Base-by-base conservation (phyloP, 1,140 invertebrate species). In the Maniola jurtina region DNA sequence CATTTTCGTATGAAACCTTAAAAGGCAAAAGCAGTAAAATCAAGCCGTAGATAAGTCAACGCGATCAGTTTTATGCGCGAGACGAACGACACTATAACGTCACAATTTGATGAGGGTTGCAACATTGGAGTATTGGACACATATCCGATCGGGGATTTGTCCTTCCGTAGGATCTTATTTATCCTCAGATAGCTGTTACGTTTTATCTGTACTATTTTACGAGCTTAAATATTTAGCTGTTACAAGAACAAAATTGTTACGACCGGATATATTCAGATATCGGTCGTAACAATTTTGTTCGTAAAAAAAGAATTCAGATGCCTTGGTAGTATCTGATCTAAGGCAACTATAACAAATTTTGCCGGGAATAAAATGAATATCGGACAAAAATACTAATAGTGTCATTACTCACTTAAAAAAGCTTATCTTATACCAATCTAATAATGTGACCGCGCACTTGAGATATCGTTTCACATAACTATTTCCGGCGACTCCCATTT, bases 51-150 rank as follows among this genome's bases (percentile, higher is more conserved):
- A 45, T 52, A 52, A 52, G 15, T 52, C 45, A 48, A 48, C 16
- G 48, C 14, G 14, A 52, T 52, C 16, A 52, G 7, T 52, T 9
- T 52, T 50, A 61, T 61, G 16, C 60, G 33, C 14, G 47, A 56
- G 33, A 56, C 61, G 38, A 56, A 55, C 52, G 52, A 13, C 61
- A n/a, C 52, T 38, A 63, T 80, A 78, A 78, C 74, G 75, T 83
- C 75, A 77, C 66, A 57, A 72, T 74, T 82, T 86, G 83, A 86
- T 74, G 66, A 82, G 81, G 81, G 83, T 86, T 45, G 61, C 64
- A 52, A 50, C 48, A 52, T 52, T 16, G 75, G 61, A 52, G 48
- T 25, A 52, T 52, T 16, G 76, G 61, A 78, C 78, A 72, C 73
- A 72, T 79, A 52, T 52, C 48, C 14, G 48, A 52, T 72, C 59